Conservation (phyloP, 35 echinoderm and acorn worm species). For the Heliocidaris erythrogramma region DNA sequence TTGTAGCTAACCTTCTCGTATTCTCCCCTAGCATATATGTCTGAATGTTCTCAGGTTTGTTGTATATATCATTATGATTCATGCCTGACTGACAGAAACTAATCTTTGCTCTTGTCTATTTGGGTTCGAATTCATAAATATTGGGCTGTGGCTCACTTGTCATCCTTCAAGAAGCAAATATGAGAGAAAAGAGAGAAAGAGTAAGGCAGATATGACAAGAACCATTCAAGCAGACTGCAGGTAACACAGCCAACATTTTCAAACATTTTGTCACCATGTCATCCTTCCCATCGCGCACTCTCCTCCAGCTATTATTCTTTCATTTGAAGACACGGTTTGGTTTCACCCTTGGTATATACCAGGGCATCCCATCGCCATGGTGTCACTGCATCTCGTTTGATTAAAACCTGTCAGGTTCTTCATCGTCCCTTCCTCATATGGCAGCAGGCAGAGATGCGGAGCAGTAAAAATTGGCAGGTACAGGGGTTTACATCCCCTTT, state of each 20-base stretch:
- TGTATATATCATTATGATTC: not conserved
- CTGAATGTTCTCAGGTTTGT: not conserved
- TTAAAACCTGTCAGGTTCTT: slow-evolving; percentile 2
- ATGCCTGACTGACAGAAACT: not conserved
- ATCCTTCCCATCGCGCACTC: not conserved
- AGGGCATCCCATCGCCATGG: not conserved
- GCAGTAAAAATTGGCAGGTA: not conserved
- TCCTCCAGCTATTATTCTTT: slow-evolving; percentile 17
- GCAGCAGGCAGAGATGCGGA: not conserved
- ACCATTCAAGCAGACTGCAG: not conserved
- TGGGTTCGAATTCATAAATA: slow-evolving; percentile 18
- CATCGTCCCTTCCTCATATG: not conserved
- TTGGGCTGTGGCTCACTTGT: not conserved
- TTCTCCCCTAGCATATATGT: not conserved
- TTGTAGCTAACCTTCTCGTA: not conserved
- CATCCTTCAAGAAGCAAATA: not conserved
- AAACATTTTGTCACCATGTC: not conserved
- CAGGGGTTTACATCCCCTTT: not conserved
- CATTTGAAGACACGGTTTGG: not conserved
- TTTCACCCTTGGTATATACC: slow-evolving; percentile 1
- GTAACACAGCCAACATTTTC: not conserved
- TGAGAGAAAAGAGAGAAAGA: not conserved
- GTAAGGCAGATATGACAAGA: too few relatives aligned
- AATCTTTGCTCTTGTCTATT: not conserved
- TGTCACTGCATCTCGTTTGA: not conserved